Percentiles rank a stretch among this genome's conserved stretches.
phyloP scores from a whole-genome alignment of 1,140 invertebrate species.

The Drosophila leontia region DNA sequence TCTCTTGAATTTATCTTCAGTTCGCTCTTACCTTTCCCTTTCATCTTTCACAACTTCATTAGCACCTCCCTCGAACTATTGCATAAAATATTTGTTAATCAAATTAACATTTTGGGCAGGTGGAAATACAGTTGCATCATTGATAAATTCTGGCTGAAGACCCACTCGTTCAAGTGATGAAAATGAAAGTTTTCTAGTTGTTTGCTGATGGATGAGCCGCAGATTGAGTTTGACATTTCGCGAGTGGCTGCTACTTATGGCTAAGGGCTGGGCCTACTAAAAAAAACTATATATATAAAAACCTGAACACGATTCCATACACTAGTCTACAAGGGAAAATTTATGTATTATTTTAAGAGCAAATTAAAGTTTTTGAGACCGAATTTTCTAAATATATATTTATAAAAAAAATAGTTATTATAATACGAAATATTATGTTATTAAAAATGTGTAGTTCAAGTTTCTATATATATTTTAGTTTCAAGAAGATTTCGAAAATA shows the following conservation, averaged over 20 bases:
- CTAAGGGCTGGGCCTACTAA: conserved; percentile 33
- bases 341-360: not conserved
- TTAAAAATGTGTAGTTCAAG: too few relatives aligned
- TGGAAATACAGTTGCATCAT: conserved; percentile 52
- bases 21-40: conserved; percentile 26
- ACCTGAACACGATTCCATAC: not conserved
- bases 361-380: not conserved
- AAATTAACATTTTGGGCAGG: conserved; percentile 56
- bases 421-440: too few relatives aligned
- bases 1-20: conserved; percentile 1
- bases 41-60: conserved; percentile 33
- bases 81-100: conserved; percentile 54
- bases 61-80: conserved; percentile 44
- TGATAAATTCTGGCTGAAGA: conserved; percentile 50
- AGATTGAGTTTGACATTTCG: conserved; percentile 53
- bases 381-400: too few relatives aligned
- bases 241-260: conserved; percentile 63
- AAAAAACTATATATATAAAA: not conserved
- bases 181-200: conserved; percentile 73
- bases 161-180: conserved; percentile 16
- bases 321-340: not conserved
- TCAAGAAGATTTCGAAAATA: too few relatives aligned
- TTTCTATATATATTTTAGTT: too few relatives aligned
- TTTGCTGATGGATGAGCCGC: conserved; percentile 46
- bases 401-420: too few relatives aligned